Conservation (phyloP, 1,140 invertebrate genomes). For the Calephelis nemesis region DNA sequence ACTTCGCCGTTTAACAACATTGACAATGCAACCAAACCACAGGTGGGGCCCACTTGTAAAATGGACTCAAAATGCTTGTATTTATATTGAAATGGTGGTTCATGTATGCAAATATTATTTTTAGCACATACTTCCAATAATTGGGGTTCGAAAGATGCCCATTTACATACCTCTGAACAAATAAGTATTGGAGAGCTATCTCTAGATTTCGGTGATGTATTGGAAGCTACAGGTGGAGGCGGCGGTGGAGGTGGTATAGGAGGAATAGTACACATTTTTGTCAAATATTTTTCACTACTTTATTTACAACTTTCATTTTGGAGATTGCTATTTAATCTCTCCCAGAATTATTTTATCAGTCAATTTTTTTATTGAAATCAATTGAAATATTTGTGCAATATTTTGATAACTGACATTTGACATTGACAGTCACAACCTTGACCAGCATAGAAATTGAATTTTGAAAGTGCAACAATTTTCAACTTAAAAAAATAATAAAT, state of each 20-base stretch:
- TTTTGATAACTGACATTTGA: too few species aligned
- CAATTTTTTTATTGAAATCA: too few species aligned
- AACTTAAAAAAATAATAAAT: too few species aligned
- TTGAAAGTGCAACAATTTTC: too few species aligned
- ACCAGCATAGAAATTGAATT: too few species aligned
- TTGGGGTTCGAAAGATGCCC: constrained; percentile 67
- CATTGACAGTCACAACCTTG: too few species aligned
- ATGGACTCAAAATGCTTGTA: constrained; percentile 64
- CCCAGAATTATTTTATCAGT: constrained; percentile 26
- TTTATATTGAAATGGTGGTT: constrained; percentile 59
- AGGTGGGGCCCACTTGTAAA: constrained; percentile 83
- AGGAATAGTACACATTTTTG: constrained; percentile 55
- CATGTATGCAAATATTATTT: constrained; percentile 61
- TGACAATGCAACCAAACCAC: constrained; percentile 89
- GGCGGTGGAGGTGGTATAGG: constrained; percentile 45
- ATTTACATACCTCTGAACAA: constrained; percentile 50
- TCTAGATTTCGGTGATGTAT: constrained; percentile 19
- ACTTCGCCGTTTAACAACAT: constrained; percentile 85
- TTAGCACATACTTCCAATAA: constrained; percentile 72
- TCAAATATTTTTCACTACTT: neutral
- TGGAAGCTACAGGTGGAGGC: constrained; percentile 39
- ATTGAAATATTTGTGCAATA: neutral
- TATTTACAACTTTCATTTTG: neutral
- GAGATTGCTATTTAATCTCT: constrained; percentile 14
- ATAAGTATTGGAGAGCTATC: constrained; percentile 29